Evolutionary conservation across 1,140 invertebrate genomes (phyloP).

Genomic region (Drosophila elegans): DNA sequence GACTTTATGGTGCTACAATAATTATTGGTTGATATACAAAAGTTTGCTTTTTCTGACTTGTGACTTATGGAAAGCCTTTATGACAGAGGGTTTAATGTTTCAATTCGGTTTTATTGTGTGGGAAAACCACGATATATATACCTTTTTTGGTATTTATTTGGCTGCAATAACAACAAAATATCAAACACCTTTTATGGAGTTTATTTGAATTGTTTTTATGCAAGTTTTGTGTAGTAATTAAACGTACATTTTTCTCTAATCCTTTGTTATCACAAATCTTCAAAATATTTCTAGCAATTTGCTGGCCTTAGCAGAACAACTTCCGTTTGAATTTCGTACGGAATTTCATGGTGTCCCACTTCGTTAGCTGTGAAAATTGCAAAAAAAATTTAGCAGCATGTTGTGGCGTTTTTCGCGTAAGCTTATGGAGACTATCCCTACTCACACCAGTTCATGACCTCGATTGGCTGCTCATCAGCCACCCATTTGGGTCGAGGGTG

Average conservation of each 20-base stretch:
- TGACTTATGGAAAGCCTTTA: background rate
- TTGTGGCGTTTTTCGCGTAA: conserved; percentile 34
- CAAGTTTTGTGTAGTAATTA: no score
- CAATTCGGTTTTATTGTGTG: no score
- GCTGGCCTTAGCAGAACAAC: conserved; percentile 4
- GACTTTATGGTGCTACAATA: no score
- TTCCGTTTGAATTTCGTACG: conserved; percentile 30
- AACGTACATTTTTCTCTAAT: no score
- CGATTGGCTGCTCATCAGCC: conserved; percentile 31
- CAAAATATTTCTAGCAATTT: conserved; percentile 17
- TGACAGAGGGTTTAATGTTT: background rate
- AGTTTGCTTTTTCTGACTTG: background rate
- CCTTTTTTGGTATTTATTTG: no score
- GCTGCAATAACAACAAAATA: no score
- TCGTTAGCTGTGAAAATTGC: conserved; percentile 45
- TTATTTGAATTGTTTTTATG: no score
- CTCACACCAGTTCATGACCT: background rate
- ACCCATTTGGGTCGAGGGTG: conserved; percentile 10
- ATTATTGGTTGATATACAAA: background rate
- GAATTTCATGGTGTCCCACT: conserved; percentile 25
- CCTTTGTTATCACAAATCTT: conserved; percentile 7
- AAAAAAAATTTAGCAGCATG: conserved; percentile 42
- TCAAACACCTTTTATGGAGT: no score
- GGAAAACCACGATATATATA: no score
- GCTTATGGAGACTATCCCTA: background rate